Conservation (phyloP, 2,888 invertebrate genomes). For the Harmothoe impar region DNA sequence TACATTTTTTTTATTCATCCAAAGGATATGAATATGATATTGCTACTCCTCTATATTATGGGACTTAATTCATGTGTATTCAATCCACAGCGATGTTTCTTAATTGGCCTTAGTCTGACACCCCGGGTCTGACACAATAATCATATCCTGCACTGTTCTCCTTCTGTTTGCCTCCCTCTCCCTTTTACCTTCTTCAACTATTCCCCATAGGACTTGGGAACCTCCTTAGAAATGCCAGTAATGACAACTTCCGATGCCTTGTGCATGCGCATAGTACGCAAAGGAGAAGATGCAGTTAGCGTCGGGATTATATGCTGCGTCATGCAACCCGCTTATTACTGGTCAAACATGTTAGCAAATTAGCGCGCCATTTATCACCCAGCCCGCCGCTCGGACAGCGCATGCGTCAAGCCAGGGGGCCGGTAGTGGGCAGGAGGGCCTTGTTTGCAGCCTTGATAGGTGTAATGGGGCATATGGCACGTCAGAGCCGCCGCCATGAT, state of each 20-base stretch:
- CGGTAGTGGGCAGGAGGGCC: constrained; percentile 18
- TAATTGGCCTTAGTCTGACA: too few species aligned
- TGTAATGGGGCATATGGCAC: constrained; percentile 46
- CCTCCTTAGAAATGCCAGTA: not conserved
- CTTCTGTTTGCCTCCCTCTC: too few species aligned
- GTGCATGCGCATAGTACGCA: not conserved
- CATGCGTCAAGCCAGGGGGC: constrained; percentile 25
- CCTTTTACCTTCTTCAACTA: too few species aligned
- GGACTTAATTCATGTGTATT: too few species aligned
- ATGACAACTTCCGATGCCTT: not conserved
- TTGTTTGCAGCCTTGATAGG: constrained; percentile 35
- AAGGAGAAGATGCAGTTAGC: constrained; percentile 17
- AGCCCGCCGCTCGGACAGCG: not conserved
- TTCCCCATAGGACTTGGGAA: not conserved
- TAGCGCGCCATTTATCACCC: constrained; percentile 54
- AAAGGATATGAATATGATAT: too few species aligned
- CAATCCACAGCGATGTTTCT: too few species aligned
- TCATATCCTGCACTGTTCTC: too few species aligned
- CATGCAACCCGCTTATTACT: constrained; percentile 57
- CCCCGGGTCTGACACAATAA: too few species aligned
- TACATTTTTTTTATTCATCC: too few species aligned
- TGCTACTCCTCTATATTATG: too few species aligned
- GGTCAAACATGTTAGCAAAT: constrained; percentile 61
- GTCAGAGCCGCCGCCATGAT: not conserved
- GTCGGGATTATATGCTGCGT: not conserved